Percentiles rank a stretch among this genome's conserved stretches.
Evolutionary conservation across 2,797 vertebrate species (phyloP).

Genomic region (Bovichtus variegatus): DNA sequence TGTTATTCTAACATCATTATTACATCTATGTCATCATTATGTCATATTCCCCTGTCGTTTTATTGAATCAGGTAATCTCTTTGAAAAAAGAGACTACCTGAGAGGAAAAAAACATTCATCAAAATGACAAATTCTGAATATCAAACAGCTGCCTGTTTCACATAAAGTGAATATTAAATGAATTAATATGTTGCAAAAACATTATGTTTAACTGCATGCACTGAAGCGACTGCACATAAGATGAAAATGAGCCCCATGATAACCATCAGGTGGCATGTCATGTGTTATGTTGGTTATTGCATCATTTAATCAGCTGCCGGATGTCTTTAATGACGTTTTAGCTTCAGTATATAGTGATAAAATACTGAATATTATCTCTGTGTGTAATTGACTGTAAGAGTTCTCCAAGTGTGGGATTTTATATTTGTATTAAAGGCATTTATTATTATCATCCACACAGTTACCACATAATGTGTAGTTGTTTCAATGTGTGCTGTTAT

Average conservation of each 20-base stretch:
- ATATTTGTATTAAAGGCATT: not conserved
- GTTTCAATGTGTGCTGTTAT: not conserved
- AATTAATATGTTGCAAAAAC: not conserved
- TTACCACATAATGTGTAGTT: not conserved
- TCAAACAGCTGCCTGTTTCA: not conserved
- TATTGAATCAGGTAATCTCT: not conserved
- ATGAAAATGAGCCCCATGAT: constrained; percentile 5
- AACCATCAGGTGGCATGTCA: constrained; percentile 22
- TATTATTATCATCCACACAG: not conserved
- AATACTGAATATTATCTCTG: not conserved
- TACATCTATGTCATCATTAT: constrained; percentile 23
- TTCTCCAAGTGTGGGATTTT: not conserved
- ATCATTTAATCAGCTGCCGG: constrained; percentile 24
- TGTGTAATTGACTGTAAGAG: not conserved
- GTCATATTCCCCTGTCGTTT: not conserved
- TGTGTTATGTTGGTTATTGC: constrained; percentile 30
- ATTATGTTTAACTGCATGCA: not conserved
- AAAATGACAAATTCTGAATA: constrained; percentile 4
- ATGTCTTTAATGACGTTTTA: constrained; percentile 32
- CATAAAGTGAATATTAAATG: not conserved
- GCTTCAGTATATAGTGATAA: not conserved
- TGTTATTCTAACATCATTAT: constrained; percentile 11
- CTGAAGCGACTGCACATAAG: not conserved
- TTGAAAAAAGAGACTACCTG: not conserved
- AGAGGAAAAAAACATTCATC: constrained; percentile 7